phyloP scores from a whole-genome alignment of 2,888 invertebrate genomes.

The Chromoteleia sp. region DNA sequence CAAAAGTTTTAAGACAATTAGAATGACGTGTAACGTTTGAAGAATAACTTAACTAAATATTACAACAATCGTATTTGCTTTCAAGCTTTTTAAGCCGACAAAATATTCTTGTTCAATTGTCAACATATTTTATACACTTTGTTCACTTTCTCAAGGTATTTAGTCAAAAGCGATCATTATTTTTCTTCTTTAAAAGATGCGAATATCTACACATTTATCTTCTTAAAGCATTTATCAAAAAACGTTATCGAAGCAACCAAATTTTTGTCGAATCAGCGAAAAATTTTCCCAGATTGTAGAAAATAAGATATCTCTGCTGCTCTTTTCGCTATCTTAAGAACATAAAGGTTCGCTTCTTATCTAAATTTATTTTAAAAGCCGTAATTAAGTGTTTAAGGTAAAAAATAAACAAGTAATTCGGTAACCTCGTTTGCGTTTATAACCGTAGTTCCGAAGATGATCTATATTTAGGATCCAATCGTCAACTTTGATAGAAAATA shows the following conservation, averaged over 20 bases:
- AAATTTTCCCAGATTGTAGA: neutral
- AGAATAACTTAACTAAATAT: too few species aligned
- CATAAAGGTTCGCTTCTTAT: neutral
- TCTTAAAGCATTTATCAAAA: neutral
- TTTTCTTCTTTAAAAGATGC: too few species aligned
- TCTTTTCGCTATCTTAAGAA: neutral
- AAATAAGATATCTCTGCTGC: neutral
- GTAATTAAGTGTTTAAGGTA: conserved; percentile 14
- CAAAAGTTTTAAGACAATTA: neutral
- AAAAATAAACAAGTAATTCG: conserved; percentile 36
- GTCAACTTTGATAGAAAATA: conserved; percentile 41
- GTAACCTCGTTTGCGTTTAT: conserved; percentile 52
- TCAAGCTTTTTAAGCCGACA: too few species aligned
- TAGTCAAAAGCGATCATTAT: too few species aligned
- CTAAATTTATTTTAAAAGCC: neutral
- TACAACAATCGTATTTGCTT: too few species aligned
- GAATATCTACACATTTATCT: too few species aligned
- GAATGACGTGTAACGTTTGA: too few species aligned
- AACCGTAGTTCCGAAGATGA: conserved; percentile 36
- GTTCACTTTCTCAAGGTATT: too few species aligned
- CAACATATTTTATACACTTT: too few species aligned
- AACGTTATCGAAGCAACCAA: neutral
- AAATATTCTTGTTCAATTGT: too few species aligned
- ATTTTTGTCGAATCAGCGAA: neutral
- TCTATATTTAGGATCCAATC: conserved; percentile 40